Evolutionary conservation across 2,888 invertebrate species (phyloP).

Genomic region (Psylliodes chrysocephalus): DNA sequence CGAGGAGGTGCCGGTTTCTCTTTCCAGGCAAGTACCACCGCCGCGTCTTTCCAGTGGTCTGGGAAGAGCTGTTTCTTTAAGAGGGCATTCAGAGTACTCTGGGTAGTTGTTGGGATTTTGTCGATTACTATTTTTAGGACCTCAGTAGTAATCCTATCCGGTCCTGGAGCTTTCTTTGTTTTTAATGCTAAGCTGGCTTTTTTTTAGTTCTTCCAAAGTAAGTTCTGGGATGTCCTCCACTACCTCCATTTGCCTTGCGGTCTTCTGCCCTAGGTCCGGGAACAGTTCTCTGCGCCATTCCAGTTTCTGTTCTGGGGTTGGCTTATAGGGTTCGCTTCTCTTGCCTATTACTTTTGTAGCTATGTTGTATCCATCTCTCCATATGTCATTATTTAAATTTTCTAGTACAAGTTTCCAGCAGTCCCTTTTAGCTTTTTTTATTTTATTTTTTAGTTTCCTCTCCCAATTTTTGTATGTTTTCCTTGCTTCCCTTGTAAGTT

Average conservation of each 20-base stretch:
- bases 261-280: not conserved
- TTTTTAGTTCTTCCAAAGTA: slow-evolving; percentile 3
- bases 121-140: slow-evolving; percentile 1
- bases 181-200: slow-evolving; percentile 11
- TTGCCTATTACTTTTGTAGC: not conserved
- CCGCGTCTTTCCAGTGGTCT: slow-evolving; percentile 28
- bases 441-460: not conserved
- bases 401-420: not conserved
- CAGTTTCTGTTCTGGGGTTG: not conserved
- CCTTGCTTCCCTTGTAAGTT: not conserved
- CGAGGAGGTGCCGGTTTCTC: not conserved
- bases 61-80: slow-evolving; percentile 16
- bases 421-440: not conserved
- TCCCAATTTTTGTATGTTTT: not conserved
- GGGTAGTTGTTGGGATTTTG: not conserved
- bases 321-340: not conserved
- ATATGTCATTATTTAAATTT: not conserved
- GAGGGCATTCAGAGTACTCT: slow-evolving; percentile 3
- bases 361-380: not conserved
- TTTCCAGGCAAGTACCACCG: slow-evolving; percentile 16
- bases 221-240: not conserved
- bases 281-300: not conserved
- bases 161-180: slow-evolving; percentile 13
- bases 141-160: slow-evolving; percentile 28
- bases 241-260: not conserved